Evolutionary conservation across 2,888 invertebrate species (phyloP).

Genomic region (Tinea trinotella): DNA sequence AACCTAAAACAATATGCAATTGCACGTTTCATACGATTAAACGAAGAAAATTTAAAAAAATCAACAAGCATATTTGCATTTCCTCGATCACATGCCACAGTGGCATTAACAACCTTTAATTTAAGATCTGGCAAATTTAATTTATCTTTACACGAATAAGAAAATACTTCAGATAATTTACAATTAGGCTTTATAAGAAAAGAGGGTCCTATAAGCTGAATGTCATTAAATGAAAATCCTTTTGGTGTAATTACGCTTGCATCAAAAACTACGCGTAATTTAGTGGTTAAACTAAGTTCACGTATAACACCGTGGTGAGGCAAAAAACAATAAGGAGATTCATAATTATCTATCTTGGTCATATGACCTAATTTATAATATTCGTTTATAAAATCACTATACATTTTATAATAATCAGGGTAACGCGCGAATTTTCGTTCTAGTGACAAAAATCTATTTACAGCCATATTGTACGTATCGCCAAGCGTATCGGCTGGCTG

Average conservation of each 20-base stretch:
- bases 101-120: too few relatives aligned
- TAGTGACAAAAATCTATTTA: slow-evolving; percentile 23
- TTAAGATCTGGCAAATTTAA: too few relatives aligned
- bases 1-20: too few relatives aligned
- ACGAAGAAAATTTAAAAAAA: too few relatives aligned
- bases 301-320: slow-evolving; percentile 24
- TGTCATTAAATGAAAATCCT: slow-evolving; percentile 26
- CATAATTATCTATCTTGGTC: slow-evolving; percentile 15
- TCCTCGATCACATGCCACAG: too few relatives aligned
- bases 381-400: slow-evolving; percentile 24
- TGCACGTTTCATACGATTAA: too few relatives aligned
- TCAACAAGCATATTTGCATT: too few relatives aligned
- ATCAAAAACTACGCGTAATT: slow-evolving; percentile 24
- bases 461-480: slow-evolving; percentile 22
- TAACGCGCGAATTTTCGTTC: slow-evolving; percentile 22
- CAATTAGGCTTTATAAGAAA: too few relatives aligned
- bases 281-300: slow-evolving; percentile 22
- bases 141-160: too few relatives aligned
- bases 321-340: slow-evolving; percentile 22
- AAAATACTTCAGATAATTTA: too few relatives aligned
- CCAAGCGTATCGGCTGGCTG: slow-evolving; percentile 23
- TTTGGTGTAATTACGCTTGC: slow-evolving; percentile 22
- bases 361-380: slow-evolving; percentile 24
- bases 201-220: slow-evolving; percentile 25
- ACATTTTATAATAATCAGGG: slow-evolving; percentile 21